These are phyloP conservation scores for Epinephelus malabaricus DNA, from an alignment of 2,797 vertebrate genomes.

Conservation along the genomic window DNA sequence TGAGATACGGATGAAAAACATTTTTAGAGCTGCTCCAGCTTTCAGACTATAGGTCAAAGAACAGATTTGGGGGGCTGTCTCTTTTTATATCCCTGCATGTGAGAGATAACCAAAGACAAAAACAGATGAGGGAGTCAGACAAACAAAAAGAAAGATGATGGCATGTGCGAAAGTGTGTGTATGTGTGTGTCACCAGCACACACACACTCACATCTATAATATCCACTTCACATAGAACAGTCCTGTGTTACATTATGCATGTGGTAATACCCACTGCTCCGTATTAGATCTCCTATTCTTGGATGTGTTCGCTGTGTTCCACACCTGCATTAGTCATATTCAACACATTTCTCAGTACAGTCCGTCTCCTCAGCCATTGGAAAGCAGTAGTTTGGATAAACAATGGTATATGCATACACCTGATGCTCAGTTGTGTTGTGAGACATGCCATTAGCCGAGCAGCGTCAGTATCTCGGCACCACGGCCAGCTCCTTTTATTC, in stretches of 20 bases:
- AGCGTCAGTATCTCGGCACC: constrained; percentile 68
- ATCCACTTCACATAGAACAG: constrained; percentile 29
- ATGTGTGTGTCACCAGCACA: neutral
- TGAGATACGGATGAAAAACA: constrained; percentile 59
- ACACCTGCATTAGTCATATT: constrained; percentile 41
- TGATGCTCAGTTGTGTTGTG: constrained; percentile 65
- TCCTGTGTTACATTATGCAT: constrained; percentile 65
- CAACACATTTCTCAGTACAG: constrained; percentile 26
- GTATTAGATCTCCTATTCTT: constrained; percentile 52
- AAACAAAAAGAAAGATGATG: constrained; percentile 31
- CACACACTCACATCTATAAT: neutral
- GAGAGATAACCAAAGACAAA: constrained; percentile 61
- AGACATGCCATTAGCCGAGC: constrained; percentile 65
- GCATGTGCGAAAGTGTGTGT: constrained; percentile 3
- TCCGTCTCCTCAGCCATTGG: constrained; percentile 13
- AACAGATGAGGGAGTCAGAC: constrained; percentile 46
- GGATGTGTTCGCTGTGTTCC: constrained; percentile 20
- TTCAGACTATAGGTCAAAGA: constrained; percentile 68
- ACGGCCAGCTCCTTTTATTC: constrained; percentile 61
- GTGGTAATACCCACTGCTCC: constrained; percentile 54
- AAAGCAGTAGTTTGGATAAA: constrained; percentile 48
- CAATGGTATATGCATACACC: constrained; percentile 50
- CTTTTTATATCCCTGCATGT: constrained; percentile 52
- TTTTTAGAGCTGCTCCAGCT: constrained; percentile 48
- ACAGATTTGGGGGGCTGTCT: constrained; percentile 62